These are phyloP conservation scores for Cabera pusaria DNA, from an alignment of 2,888 invertebrate species.

Conservation along the genomic window DNA sequence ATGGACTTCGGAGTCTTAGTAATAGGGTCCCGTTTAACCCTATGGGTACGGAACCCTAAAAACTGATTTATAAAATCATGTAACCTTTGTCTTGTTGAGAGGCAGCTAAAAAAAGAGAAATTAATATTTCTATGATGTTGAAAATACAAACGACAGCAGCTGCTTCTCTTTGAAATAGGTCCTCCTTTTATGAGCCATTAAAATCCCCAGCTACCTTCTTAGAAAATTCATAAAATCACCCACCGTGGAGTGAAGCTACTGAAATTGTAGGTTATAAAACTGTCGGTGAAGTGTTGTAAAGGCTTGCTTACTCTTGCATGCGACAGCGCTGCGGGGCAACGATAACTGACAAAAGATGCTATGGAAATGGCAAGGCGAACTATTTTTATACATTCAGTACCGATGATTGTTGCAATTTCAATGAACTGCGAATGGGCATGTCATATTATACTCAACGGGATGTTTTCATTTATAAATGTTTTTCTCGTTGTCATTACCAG, in stretches of 20 bases:
- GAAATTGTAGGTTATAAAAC: constrained; percentile 42
- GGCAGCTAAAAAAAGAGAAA: no score
- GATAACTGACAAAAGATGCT: constrained; percentile 24
- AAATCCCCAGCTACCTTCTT: no score
- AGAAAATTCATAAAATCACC: constrained; percentile 22
- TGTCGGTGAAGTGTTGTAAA: constrained; percentile 46
- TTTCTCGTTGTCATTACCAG: no score
- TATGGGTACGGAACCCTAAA: no score
- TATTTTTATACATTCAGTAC: constrained; percentile 43
- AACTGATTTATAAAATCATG: no score
- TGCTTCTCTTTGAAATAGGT: no score
- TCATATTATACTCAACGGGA: constrained; percentile 16
- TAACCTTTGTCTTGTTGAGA: no score
- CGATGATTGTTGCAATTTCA: constrained; percentile 44
- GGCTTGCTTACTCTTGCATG: constrained; percentile 28
- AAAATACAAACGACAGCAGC: no score
- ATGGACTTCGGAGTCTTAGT: no score
- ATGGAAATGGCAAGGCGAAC: constrained; percentile 44
- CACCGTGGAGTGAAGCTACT: constrained; percentile 52
- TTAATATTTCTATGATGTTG: no score
- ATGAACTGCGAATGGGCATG: constrained; percentile 30
- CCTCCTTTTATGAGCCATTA: no score
- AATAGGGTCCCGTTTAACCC: no score
- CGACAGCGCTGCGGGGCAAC: constrained; percentile 38
- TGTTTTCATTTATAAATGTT: constrained; percentile 20